Conservation (phyloP, 2,797 vertebrate species). For the Acrocephalus scirpaceus region DNA sequence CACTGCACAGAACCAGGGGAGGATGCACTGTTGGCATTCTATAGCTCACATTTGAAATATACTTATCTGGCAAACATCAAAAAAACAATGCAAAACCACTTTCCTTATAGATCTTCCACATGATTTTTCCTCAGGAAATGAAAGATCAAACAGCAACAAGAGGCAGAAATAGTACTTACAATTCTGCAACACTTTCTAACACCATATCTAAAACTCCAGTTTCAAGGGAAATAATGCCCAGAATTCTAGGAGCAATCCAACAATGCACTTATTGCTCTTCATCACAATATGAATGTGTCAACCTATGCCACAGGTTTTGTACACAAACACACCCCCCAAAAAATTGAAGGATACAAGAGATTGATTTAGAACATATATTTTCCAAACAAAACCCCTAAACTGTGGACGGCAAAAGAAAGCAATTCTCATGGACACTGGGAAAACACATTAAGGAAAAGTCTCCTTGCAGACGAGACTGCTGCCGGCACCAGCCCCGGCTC, state of each 20-base stretch:
- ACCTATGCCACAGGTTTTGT: slow-evolving; percentile 89
- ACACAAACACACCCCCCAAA: not conserved
- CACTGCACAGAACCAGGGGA: slow-evolving; percentile 36
- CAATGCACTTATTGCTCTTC: slow-evolving; percentile 93
- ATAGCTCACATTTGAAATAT: not conserved
- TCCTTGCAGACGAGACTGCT: rapidly evolving
- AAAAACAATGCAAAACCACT: not conserved
- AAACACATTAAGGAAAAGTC: not conserved
- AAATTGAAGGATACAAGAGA: rapidly evolving
- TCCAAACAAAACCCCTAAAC: not conserved
- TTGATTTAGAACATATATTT: not conserved
- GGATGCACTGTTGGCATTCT: slow-evolving; percentile 11
- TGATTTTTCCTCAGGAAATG: not conserved
- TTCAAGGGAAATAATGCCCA: slow-evolving; percentile 71
- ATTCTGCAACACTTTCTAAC: slow-evolving; percentile 90
- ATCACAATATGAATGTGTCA: slow-evolving; percentile 93
- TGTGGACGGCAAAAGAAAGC: not conserved
- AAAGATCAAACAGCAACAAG: not conserved
- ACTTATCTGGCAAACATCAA: not conserved
- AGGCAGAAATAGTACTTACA: slow-evolving; percentile 78
- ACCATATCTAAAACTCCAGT: slow-evolving; percentile 83
- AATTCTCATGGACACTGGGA: not conserved
- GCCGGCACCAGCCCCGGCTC: rapidly evolving
- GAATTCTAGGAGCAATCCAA: slow-evolving; percentile 89
- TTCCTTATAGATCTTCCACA: not conserved